Evolutionary conservation across 2,113 vertebrate species (phyloP).

Genomic region (Myotis davidii): DNA sequence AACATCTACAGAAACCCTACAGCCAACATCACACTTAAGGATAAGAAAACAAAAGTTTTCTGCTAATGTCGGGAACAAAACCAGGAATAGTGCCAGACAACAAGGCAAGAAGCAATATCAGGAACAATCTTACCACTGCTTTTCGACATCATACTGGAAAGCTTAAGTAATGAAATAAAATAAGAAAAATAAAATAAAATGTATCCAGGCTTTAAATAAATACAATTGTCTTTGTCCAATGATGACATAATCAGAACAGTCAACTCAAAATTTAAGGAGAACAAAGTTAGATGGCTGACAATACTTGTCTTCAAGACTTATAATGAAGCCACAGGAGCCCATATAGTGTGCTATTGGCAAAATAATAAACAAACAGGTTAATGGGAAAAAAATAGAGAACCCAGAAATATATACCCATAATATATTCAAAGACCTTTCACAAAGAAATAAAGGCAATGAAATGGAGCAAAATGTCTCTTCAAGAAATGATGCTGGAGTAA

Average conservation of each 20-base stretch:
- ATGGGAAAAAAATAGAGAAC: background rate
- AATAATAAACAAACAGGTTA: background rate
- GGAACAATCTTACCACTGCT: background rate
- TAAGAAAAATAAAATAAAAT: background rate
- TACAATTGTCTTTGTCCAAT: background rate
- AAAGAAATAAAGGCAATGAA: background rate
- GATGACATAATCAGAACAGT: background rate
- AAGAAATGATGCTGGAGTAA: background rate
- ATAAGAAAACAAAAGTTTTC: background rate
- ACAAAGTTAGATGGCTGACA: background rate
- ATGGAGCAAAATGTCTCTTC: background rate
- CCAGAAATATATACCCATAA: background rate
- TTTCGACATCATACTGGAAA: background rate
- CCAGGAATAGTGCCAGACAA: background rate
- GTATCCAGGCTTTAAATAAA: background rate
- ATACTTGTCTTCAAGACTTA: background rate
- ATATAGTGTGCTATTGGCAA: no score
- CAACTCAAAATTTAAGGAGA: background rate
- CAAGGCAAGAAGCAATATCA: background rate
- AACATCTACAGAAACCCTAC: background rate
- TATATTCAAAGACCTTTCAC: background rate
- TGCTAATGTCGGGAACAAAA: background rate
- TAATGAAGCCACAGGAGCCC: no score
- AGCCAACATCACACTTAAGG: background rate
- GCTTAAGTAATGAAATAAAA: background rate